Evolutionary conservation across 2,113 vertebrate species (phyloP).

Genomic region (Pseudorectes ferrugineus): DNA sequence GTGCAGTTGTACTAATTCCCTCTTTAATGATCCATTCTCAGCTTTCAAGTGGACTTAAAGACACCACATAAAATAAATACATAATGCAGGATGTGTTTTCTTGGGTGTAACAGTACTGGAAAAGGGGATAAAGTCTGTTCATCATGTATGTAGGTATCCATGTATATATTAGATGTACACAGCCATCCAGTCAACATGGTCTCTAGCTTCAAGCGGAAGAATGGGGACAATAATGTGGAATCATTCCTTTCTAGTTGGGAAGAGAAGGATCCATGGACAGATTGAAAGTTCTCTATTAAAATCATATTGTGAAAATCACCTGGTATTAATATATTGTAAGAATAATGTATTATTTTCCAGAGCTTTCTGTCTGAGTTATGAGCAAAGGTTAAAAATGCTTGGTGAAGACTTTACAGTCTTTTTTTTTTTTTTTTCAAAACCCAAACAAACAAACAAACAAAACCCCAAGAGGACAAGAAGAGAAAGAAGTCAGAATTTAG

Average conservation of each 20-base stretch:
- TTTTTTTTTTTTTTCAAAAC: background rate
- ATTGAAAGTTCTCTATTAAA: background rate
- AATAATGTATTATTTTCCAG: background rate
- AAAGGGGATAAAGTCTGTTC: background rate
- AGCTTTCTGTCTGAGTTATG: background rate
- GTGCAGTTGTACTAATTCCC: background rate
- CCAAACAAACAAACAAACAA: background rate
- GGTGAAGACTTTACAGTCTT: background rate
- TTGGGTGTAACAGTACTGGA: background rate
- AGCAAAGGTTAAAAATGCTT: background rate
- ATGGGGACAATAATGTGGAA: background rate
- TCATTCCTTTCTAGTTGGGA: background rate
- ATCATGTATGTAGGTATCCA: background rate
- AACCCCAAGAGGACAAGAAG: background rate
- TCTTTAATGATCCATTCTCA: background rate
- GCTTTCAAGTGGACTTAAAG: background rate
- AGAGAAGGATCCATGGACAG: background rate
- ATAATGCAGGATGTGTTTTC: background rate
- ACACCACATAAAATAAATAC: background rate
- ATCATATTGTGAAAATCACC: background rate
- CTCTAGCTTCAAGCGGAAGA: background rate
- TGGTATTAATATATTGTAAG: background rate
- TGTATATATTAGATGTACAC: rapidly evolving
- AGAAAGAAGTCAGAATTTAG: background rate
- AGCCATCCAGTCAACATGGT: background rate